Evolutionary conservation across 2,888 invertebrate species (phyloP).

Genomic region (Galerucella calmariensis): DNA sequence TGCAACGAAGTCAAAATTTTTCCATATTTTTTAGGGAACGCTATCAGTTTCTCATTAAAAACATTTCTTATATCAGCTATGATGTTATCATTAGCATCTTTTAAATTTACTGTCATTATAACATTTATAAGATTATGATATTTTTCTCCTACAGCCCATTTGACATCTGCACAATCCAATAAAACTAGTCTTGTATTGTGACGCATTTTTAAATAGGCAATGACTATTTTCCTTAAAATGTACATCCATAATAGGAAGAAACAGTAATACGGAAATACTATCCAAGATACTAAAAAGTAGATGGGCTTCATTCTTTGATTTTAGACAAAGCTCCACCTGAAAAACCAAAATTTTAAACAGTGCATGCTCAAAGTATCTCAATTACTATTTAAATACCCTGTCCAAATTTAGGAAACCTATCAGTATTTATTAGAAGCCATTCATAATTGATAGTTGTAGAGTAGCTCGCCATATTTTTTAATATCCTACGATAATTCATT

Average conservation of each 20-base stretch:
- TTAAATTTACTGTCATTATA: constrained; percentile 16
- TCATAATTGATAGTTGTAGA: no score
- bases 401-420: no score
- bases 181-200: background rate
- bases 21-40: background rate
- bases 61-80: constrained; percentile 4
- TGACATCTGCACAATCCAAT: constrained; percentile 11
- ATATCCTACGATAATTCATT: no score
- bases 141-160: constrained; percentile 20
- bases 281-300: constrained; percentile 8
- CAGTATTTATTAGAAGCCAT: no score
- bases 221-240: constrained; percentile 8
- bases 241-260: constrained; percentile 5
- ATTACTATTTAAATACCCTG: no score
- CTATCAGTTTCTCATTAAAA: constrained; percentile 4
- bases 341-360: background rate
- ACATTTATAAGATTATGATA: constrained; percentile 26
- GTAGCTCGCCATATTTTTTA: no score
- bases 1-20: constrained; percentile 23
- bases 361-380: no score
- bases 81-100: constrained; percentile 9
- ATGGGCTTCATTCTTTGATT: background rate
- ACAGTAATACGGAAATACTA: background rate
- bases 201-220: background rate
- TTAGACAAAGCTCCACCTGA: background rate